Base-by-base conservation (phyloP, 2,888 invertebrate genomes). In the Drosophila atripex region DNA sequence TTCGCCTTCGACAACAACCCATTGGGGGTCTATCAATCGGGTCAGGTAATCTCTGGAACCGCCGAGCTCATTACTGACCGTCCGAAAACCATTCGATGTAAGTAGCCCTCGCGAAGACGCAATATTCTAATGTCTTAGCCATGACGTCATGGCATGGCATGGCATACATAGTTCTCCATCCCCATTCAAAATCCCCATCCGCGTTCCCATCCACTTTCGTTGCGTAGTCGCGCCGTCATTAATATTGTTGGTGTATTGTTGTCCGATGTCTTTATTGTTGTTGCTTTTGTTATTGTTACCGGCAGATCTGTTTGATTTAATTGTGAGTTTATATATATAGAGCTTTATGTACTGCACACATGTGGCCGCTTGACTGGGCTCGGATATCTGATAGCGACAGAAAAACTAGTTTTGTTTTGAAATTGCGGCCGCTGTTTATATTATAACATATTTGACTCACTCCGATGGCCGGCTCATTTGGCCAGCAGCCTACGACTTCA, bases 71-170 rank as follows among this genome's bases (percentile, higher is more conserved):
- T 86, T 70, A 91, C 91, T 18, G 86, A 88, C 45, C 89, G 91
- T 51, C 88, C 91, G 12, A 91, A 91, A 77, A 90, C 90, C 43
- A 90, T 91, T 76, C 88, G 91, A 73, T 91, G 91, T 91, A 87
- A 73, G 90, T 90, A 2, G 47, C 41, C 30, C 38, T 32, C 30
- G 39, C 49, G 63, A 65, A 45, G 43, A 30, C 52, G 52, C 52
- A 52, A 9, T 65, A 51, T 45, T 63, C 63, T 61, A 32, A 18
- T 63, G 57, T 41, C 56, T n/a, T 51, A 50, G 32, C 66, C 64
- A 82, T 83, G 88, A 83, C 79, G 83, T 83, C 88, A 83, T 83
- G 51, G 38, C 30, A n/a, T n/a, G 35, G 35, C 35, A 14, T n/a
- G 35, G 35, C 35, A 35, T 35, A 35, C 35, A 35, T 35, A 35